Conservation (phyloP, 1,140 invertebrate species). For the Tetramorium simillimum region DNA sequence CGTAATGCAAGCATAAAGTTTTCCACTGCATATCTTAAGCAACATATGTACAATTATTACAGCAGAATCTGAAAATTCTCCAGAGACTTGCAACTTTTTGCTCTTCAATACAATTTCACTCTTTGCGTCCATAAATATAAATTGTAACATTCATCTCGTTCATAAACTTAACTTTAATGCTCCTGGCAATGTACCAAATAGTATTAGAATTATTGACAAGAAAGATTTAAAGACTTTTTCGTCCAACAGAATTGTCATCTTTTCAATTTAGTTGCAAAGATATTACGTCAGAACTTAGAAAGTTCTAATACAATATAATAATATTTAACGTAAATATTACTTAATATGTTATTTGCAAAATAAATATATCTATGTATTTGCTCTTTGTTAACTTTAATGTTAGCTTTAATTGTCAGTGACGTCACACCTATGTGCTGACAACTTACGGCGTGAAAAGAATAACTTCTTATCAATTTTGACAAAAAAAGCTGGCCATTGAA, state of each 20-base stretch:
- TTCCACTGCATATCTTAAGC: background rate
- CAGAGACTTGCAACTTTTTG: background rate
- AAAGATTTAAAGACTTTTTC: background rate
- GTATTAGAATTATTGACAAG: background rate
- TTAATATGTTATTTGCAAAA: background rate
- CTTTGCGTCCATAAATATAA: slow-evolving; percentile 9
- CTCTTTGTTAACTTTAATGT: too few species aligned
- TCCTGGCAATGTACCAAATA: background rate
- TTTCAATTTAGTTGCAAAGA: background rate
- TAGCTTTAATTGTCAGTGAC: too few species aligned
- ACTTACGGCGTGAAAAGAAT: too few species aligned
- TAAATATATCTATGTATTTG: background rate
- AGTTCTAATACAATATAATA: background rate
- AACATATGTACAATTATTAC: background rate
- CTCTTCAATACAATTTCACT: background rate
- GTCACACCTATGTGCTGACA: too few species aligned
- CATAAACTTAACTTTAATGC: slow-evolving; percentile 23
- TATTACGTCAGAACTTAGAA: background rate
- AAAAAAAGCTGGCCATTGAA: too few species aligned
- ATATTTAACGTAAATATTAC: background rate
- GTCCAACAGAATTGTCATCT: background rate
- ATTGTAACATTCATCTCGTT: background rate
- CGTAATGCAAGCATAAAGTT: background rate
- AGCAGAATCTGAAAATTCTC: slow-evolving; percentile 12
- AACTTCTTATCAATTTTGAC: too few species aligned